Conservation (phyloP, 1,140 invertebrate genomes). For the Bombus fervidus region DNA sequence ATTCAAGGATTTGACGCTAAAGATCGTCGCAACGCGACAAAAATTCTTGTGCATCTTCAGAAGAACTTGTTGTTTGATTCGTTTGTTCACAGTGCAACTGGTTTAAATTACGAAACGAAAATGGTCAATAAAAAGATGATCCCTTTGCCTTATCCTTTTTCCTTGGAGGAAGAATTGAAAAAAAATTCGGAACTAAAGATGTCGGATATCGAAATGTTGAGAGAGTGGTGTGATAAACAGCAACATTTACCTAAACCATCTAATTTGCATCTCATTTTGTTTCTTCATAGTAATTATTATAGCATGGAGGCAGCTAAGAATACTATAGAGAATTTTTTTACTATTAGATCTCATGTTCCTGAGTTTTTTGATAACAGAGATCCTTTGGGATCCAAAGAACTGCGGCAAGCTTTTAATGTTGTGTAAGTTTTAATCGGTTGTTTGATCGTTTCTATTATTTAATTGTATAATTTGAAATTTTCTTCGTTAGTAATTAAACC, state of each 20-base stretch:
- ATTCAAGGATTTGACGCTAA: not conserved
- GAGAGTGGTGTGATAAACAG: slow-evolving; percentile 86
- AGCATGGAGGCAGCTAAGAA: slow-evolving; percentile 84
- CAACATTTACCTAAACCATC: slow-evolving; percentile 83
- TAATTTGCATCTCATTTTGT: slow-evolving; percentile 84
- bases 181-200: slow-evolving; percentile 83
- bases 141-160: slow-evolving; percentile 17
- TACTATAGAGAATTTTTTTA: slow-evolving; percentile 85
- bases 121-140: slow-evolving; percentile 18
- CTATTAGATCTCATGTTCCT: slow-evolving; percentile 83
- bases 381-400: slow-evolving; percentile 72
- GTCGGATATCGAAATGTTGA: slow-evolving; percentile 82
- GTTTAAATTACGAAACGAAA: not conserved
- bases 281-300: slow-evolving; percentile 84
- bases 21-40: not conserved
- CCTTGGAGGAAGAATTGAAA: slow-evolving; percentile 82
- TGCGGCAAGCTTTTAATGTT: slow-evolving; percentile 78
- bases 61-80: not conserved
- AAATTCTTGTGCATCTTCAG: not conserved
- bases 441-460: not conserved
- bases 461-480: not conserved
- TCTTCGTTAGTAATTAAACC: not conserved
- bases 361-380: slow-evolving; percentile 84
- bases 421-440: slow-evolving; percentile 74
- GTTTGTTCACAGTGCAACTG: not conserved